These are phyloP conservation scores for Artemia sinica DNA, from an alignment of 2,888 invertebrate genomes.

Conservation along the genomic window DNA sequence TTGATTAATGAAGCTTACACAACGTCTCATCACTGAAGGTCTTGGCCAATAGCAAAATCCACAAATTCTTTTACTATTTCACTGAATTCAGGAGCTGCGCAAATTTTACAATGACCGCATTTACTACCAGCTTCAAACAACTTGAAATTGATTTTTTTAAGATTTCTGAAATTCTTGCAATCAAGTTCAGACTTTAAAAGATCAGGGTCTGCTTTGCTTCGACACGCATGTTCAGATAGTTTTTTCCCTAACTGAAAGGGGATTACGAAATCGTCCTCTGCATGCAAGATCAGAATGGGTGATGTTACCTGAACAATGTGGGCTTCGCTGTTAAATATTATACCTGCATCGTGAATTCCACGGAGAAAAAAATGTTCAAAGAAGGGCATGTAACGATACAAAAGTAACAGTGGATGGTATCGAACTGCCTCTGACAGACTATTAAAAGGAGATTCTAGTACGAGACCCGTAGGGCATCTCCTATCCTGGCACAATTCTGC, in stretches of 20 bases:
- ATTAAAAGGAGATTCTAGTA: conserved; percentile 84
- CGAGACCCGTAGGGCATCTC: conserved; percentile 44
- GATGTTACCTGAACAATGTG: conserved; percentile 46
- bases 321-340: conserved; percentile 48
- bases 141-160: too few relatives aligned
- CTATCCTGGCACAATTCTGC: conserved; percentile 41
- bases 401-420: conserved; percentile 59
- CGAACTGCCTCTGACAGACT: conserved; percentile 71
- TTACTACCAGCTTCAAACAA: conserved; percentile 43
- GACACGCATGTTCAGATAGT: conserved; percentile 46
- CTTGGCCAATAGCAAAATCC: too few relatives aligned
- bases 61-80: conserved; percentile 42
- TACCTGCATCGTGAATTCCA: too few relatives aligned
- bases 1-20: too few relatives aligned
- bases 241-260: conserved; percentile 44
- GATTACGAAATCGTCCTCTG: conserved; percentile 71
- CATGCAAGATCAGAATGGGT: conserved; percentile 74
- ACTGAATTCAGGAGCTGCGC: conserved; percentile 51
- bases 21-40: too few relatives aligned
- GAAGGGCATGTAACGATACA: conserved; percentile 29
- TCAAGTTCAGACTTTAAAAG: conserved; percentile 45
- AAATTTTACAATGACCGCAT: conserved; percentile 73
- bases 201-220: conserved; percentile 39
- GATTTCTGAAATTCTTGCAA: conserved; percentile 34
- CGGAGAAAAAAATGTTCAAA: too few relatives aligned